These are phyloP conservation scores for Gymnoscopelus microlampas DNA, from an alignment of 2,797 vertebrate genomes.

Conservation along the genomic window DNA sequence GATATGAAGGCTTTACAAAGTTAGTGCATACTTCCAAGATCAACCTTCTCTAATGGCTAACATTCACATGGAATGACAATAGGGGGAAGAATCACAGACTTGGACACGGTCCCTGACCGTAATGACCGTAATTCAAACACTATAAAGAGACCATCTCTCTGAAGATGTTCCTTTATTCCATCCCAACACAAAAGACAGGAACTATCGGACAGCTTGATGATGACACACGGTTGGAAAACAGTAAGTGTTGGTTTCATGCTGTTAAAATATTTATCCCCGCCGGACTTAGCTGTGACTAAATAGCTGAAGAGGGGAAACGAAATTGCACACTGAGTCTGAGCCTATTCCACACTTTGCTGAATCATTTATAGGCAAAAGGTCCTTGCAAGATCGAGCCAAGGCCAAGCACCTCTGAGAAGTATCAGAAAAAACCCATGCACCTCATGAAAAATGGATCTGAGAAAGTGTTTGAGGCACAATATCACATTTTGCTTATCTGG, in stretches of 20 bases:
- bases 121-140: background rate
- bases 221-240: constrained; percentile 21
- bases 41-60: background rate
- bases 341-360: constrained; percentile 57
- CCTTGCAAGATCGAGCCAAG: constrained; percentile 18
- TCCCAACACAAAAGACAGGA: constrained; percentile 49
- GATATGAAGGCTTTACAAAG: too few relatives aligned
- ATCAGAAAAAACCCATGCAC: background rate
- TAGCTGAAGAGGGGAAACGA: constrained; percentile 24
- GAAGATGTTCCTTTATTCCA: constrained; percentile 42
- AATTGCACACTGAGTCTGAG: constrained; percentile 21
- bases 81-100: constrained; percentile 19
- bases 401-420: background rate
- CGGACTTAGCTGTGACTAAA: constrained; percentile 23
- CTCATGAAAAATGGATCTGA: constrained; percentile 6
- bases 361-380: constrained; percentile 31
- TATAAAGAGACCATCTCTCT: constrained; percentile 28
- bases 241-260: constrained; percentile 27
- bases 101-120: constrained; percentile 16
- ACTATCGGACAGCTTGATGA: constrained; percentile 50
- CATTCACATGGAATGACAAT: constrained; percentile 25
- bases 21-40: too few relatives aligned
- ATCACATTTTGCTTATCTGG: too few relatives aligned
- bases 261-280: constrained; percentile 30
- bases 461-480: too few relatives aligned